Percentiles rank a stretch among this genome's conserved stretches.
Conservation (phyloP, 2,888 invertebrate genomes). For the Mellilla xanthometata region DNA sequence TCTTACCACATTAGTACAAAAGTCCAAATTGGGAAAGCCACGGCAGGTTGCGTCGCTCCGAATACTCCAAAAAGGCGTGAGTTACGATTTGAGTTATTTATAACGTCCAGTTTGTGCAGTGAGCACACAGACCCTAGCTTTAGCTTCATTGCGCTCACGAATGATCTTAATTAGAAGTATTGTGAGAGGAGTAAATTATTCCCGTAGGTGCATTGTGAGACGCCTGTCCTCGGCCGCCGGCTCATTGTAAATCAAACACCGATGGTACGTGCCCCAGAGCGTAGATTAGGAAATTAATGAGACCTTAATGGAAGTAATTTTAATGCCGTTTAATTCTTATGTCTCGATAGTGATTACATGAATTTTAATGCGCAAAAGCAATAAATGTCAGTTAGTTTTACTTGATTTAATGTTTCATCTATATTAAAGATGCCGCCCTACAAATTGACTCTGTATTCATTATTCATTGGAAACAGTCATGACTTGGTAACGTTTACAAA, state of each 20-base stretch:
- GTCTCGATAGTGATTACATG: constrained; percentile 63
- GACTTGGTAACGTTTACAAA: constrained; percentile 40
- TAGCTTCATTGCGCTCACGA: constrained; percentile 67
- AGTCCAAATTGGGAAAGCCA: constrained; percentile 40
- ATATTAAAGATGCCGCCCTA: constrained; percentile 56
- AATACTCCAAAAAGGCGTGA: constrained; percentile 61
- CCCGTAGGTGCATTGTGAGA: constrained; percentile 55
- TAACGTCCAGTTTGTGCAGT: constrained; percentile 71
- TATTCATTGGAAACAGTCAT: constrained; percentile 43
- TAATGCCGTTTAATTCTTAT: constrained; percentile 65
- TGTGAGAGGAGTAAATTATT: constrained; percentile 72
- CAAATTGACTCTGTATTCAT: constrained; percentile 55
- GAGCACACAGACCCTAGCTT: constrained; percentile 53
- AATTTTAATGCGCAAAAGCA: constrained; percentile 71
- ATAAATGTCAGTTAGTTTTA: constrained; percentile 61
- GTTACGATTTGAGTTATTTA: constrained; percentile 77
- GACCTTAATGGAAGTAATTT: constrained; percentile 71
- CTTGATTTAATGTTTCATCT: constrained; percentile 57
- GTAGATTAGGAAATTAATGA: constrained; percentile 76
- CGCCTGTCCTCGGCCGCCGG: constrained; percentile 34
- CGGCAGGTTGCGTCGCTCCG: constrained; percentile 45
- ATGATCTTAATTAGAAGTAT: constrained; percentile 81
- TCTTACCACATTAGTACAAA: constrained; percentile 42
- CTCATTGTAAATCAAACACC: constrained; percentile 68
- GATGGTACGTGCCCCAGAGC: constrained; percentile 63